Evolutionary conservation across 2,888 invertebrate genomes (phyloP).

Genomic region (Hemistola chrysoprasaria): DNA sequence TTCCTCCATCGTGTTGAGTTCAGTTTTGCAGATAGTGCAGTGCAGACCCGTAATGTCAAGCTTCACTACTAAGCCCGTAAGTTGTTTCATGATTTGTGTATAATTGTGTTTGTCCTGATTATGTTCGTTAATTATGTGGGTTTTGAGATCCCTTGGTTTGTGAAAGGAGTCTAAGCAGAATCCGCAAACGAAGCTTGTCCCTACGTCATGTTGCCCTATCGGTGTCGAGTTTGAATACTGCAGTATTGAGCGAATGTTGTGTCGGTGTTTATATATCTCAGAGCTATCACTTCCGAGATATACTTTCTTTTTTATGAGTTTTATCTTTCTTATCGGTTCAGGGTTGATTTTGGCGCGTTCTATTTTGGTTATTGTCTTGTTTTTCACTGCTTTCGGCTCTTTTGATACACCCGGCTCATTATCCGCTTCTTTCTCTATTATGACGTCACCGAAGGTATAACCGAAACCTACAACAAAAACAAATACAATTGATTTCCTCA

Average conservation of each 20-base stretch:
- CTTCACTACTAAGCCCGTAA: constrained; percentile 34
- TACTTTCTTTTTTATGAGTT: constrained; percentile 3
- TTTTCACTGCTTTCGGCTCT: constrained; percentile 5
- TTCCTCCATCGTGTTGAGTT: not conserved
- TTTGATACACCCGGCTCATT: constrained; percentile 3
- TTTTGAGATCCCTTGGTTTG: constrained; percentile 45
- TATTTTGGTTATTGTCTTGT: constrained; percentile 10
- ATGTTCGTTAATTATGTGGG: constrained; percentile 37
- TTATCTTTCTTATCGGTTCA: constrained; percentile 2
- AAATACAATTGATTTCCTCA: constrained; percentile 9
- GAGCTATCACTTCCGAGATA: constrained; percentile 8
- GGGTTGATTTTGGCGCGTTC: not conserved
- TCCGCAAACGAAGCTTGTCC: constrained; percentile 46
- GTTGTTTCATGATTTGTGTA: constrained; percentile 25
- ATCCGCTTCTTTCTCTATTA: constrained; percentile 14
- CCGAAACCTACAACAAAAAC: constrained; percentile 22
- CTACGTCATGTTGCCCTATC: constrained; percentile 35
- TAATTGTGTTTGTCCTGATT: constrained; percentile 5
- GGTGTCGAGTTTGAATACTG: constrained; percentile 46
- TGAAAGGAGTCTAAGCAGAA: constrained; percentile 44
- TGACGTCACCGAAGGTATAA: constrained; percentile 10
- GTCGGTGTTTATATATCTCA: constrained; percentile 24
- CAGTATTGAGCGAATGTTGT: constrained; percentile 36
- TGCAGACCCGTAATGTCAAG: not conserved
- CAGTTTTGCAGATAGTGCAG: constrained; percentile 1